Conservation (phyloP, 2,888 invertebrate genomes). For the Atrina japonica region DNA sequence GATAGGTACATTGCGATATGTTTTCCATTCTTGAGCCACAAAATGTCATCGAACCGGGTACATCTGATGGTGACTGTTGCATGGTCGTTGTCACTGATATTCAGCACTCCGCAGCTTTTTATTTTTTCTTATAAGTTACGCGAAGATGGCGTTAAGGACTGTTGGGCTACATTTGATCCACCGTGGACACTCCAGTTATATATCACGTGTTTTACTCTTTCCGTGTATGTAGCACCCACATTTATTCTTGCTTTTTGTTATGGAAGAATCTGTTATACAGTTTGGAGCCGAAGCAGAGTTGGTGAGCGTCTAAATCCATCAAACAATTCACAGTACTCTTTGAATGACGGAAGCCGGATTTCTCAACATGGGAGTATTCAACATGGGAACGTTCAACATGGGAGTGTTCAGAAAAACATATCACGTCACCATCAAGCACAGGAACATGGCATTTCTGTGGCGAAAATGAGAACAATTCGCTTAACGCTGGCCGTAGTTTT, state of each 20-base stretch:
- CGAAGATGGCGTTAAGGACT: constrained; percentile 58
- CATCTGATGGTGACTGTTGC: constrained; percentile 80
- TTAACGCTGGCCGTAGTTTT: constrained; percentile 81
- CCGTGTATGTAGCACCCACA: constrained; percentile 69
- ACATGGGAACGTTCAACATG: not conserved
- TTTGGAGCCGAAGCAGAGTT: constrained; percentile 65
- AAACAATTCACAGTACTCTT: not conserved
- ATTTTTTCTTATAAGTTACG: constrained; percentile 75
- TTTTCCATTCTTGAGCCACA: constrained; percentile 85
- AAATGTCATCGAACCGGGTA: constrained; percentile 72
- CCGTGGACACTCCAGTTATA: constrained; percentile 77
- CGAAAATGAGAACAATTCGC: constrained; percentile 82
- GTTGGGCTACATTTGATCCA: constrained; percentile 76
- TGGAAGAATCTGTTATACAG: constrained; percentile 77
- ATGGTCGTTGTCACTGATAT: constrained; percentile 81
- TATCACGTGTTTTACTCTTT: constrained; percentile 78
- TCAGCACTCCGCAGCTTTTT: constrained; percentile 84
- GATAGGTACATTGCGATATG: constrained; percentile 82
- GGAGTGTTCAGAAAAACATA: not conserved
- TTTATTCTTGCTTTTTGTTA: constrained; percentile 67
- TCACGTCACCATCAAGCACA: not conserved
- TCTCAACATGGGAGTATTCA: not conserved
- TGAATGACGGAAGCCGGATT: no score
- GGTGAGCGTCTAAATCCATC: constrained; percentile 13
- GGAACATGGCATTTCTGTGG: constrained; percentile 75